phyloP scores from a whole-genome alignment of 2,113 vertebrate genomes.

The Gobio gobio region DNA sequence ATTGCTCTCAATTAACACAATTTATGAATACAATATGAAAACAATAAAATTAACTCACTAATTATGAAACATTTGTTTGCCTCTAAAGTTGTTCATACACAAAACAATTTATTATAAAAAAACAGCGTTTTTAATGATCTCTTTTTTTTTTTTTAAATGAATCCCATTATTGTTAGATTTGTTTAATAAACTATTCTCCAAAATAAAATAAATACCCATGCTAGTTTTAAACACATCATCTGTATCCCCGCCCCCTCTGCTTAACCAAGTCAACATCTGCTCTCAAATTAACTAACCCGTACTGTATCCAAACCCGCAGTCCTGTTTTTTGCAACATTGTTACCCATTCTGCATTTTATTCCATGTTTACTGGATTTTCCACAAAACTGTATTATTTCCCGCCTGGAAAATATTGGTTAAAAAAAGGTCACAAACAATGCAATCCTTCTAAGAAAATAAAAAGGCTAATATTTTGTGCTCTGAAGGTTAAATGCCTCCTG shows the following conservation, averaged over 20 bases:
- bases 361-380: neutral
- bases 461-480: neutral
- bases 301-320: neutral
- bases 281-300: too few species aligned
- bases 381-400: neutral
- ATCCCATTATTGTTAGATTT: too few species aligned
- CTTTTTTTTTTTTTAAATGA: neutral
- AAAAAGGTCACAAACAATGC: neutral
- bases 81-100: neutral
- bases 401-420: neutral
- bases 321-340: neutral
- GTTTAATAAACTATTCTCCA: too few species aligned
- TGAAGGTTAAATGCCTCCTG: neutral
- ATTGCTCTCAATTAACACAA: too few species aligned
- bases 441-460: neutral
- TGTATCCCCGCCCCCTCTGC: too few species aligned
- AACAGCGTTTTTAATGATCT: neutral
- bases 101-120: too few species aligned
- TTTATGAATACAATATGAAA: neutral
- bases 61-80: neutral
- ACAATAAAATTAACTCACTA: neutral
- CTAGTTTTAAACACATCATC: too few species aligned
- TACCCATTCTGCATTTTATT: neutral
- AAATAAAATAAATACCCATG: too few species aligned
- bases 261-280: too few species aligned